Conservation (phyloP, 2,888 invertebrate genomes). For the Plebejus anna region DNA sequence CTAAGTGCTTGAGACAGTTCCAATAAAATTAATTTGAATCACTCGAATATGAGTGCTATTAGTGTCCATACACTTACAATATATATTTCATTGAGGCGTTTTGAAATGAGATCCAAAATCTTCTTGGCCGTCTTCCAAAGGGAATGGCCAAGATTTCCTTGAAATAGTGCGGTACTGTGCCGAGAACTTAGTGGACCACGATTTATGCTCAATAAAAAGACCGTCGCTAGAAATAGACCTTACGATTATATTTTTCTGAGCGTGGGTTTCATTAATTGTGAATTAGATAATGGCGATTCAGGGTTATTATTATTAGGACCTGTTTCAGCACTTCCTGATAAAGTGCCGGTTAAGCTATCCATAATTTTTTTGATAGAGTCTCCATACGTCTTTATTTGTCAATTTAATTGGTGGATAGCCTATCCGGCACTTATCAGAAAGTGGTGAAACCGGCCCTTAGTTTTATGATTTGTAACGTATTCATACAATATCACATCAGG, state of each 20-base stretch:
- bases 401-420: too few species aligned
- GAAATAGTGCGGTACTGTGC: conserved; percentile 36
- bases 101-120: conserved; percentile 37
- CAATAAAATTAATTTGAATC: conserved; percentile 32
- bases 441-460: too few species aligned
- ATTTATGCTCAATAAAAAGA: conserved; percentile 37
- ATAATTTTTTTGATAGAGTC: too few species aligned
- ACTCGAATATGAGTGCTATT: conserved; percentile 33
- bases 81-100: conserved; percentile 39
- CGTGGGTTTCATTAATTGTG: not conserved
- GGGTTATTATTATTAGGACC: not conserved
- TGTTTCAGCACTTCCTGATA: too few species aligned
- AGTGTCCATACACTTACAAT: conserved; percentile 33
- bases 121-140: conserved; percentile 40
- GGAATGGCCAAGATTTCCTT: conserved; percentile 36
- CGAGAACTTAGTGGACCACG: conserved; percentile 33
- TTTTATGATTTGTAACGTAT: not conserved
- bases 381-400: too few species aligned
- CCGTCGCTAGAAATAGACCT: conserved; percentile 35
- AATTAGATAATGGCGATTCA: not conserved
- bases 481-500: too few species aligned
- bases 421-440: too few species aligned
- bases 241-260: conserved; percentile 31
- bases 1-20: conserved; percentile 3
- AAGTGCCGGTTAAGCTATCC: too few species aligned